Conservation (phyloP, 1,140 invertebrate genomes). For the Mesaphorura yosii region DNA sequence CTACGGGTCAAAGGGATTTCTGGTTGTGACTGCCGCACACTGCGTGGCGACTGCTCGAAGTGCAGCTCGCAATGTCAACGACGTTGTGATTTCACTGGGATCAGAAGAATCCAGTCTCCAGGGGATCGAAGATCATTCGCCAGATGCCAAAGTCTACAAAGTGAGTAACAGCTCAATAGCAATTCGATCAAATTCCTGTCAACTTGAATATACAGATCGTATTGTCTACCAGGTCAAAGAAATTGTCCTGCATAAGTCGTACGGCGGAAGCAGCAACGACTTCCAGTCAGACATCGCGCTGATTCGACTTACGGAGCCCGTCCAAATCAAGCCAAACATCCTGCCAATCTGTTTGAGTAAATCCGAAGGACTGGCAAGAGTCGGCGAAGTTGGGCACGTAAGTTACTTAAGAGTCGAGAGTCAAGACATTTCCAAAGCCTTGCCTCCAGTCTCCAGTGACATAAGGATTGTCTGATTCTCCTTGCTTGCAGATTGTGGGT, state of each 20-base stretch:
- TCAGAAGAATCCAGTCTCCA: not conserved
- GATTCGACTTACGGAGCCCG: slow-evolving; percentile 4
- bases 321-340: slow-evolving; percentile 3
- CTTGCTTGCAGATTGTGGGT: too few relatives aligned
- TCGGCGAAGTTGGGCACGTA: not conserved
- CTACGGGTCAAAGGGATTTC: slow-evolving; percentile 1
- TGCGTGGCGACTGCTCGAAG: slow-evolving; percentile 2
- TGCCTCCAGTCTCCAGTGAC: too few relatives aligned
- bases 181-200: not conserved
- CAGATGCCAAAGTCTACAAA: not conserved
- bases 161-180: not conserved
- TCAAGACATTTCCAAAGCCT: too few relatives aligned
- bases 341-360: slow-evolving; percentile 9
- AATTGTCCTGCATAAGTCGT: slow-evolving; percentile 5
- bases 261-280: slow-evolving; percentile 2
- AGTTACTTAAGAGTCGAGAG: too few relatives aligned
- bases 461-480: too few relatives aligned
- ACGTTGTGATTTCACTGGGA: slow-evolving; percentile 5
- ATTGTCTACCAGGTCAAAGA: not conserved
- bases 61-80: not conserved
- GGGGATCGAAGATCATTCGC: not conserved
- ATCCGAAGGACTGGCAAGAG: not conserved
- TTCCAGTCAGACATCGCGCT: slow-evolving; percentile 4
- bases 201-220: not conserved
- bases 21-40: slow-evolving; percentile 13